A percentile compares a stretch with the other conserved stretches of the same genome.
Evolutionary conservation across 1,140 invertebrate genomes (phyloP).

Genomic region (Andricus grossulariae): DNA sequence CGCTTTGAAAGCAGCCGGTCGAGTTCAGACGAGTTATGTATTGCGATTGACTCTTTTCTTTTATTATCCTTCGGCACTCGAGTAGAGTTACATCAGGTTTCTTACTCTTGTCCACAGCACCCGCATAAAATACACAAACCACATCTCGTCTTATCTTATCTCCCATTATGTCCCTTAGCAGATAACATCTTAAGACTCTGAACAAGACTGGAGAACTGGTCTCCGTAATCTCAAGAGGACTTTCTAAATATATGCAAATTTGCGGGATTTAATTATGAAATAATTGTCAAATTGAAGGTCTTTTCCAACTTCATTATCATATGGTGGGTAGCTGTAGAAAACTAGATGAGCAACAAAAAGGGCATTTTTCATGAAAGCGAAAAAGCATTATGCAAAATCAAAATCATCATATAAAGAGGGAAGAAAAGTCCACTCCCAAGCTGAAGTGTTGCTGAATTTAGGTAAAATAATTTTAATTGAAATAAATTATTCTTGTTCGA

Average conservation of each 20-base stretch:
- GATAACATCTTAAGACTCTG: constrained; percentile 15
- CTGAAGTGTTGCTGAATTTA: too few species aligned
- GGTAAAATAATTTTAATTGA: background rate
- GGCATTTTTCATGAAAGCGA: background rate
- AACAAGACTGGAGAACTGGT: background rate
- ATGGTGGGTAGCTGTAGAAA: too few species aligned
- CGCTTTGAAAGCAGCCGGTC: background rate
- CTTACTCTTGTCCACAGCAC: constrained; percentile 38
- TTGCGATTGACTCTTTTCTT: constrained; percentile 36
- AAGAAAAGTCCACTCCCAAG: too few species aligned
- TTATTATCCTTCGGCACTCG: constrained; percentile 56
- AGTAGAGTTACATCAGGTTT: constrained; percentile 61
- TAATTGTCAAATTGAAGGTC: background rate
- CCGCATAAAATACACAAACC: constrained; percentile 41
- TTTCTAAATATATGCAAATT: background rate
- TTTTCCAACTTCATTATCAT: too few species aligned
- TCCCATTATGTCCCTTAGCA: constrained; percentile 2
- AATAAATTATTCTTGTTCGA: background rate
- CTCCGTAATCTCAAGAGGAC: background rate
- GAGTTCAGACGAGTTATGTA: constrained; percentile 17
- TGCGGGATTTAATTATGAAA: background rate
- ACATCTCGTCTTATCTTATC: constrained; percentile 23
- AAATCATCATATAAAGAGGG: too few species aligned
- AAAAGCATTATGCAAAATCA: too few species aligned
- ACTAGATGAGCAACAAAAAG: too few species aligned